A percentile compares a stretch with the other conserved stretches of the same genome.
phyloP scores from a whole-genome alignment of 2,888 invertebrate species.

The Phyto melanocephala region DNA sequence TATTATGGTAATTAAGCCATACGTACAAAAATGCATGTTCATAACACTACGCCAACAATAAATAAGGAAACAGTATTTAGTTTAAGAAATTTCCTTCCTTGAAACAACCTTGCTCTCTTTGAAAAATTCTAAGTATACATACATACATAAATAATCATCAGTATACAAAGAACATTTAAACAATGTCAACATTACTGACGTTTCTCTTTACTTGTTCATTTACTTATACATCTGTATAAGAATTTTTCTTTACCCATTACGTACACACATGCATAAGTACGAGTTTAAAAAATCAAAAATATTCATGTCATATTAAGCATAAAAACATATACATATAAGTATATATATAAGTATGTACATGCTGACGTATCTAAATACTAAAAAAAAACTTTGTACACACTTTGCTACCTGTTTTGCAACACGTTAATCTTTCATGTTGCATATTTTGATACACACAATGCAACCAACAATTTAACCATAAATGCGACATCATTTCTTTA shows the following conservation, averaged over 20 bases:
- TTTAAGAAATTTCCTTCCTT: neutral
- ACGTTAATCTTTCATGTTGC: too few relatives aligned
- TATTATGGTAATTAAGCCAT: too few relatives aligned
- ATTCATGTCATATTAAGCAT: neutral
- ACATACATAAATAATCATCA: neutral
- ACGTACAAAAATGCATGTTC: neutral
- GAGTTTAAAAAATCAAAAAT: conserved; percentile 5
- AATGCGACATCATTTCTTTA: too few relatives aligned
- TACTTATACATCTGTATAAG: neutral
- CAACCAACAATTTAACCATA: too few relatives aligned
- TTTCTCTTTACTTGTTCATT: conserved; percentile 11
- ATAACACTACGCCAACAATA: neutral
- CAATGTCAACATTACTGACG: conserved; percentile 40
- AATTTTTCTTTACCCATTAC: too few relatives aligned
- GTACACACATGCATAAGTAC: neutral
- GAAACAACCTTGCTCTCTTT: neutral
- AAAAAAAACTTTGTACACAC: too few relatives aligned
- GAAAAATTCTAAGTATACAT: neutral
- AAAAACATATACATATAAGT: neutral
- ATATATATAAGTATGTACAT: too few relatives aligned
- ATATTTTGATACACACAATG: too few relatives aligned
- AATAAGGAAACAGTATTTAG: neutral
- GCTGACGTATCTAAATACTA: too few relatives aligned
- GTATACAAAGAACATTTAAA: conserved; percentile 25
- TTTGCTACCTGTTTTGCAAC: too few relatives aligned